These are phyloP conservation scores for Ramphastos sulfuratus DNA, from an alignment of 2,113 vertebrate genomes.

Conservation along the genomic window DNA sequence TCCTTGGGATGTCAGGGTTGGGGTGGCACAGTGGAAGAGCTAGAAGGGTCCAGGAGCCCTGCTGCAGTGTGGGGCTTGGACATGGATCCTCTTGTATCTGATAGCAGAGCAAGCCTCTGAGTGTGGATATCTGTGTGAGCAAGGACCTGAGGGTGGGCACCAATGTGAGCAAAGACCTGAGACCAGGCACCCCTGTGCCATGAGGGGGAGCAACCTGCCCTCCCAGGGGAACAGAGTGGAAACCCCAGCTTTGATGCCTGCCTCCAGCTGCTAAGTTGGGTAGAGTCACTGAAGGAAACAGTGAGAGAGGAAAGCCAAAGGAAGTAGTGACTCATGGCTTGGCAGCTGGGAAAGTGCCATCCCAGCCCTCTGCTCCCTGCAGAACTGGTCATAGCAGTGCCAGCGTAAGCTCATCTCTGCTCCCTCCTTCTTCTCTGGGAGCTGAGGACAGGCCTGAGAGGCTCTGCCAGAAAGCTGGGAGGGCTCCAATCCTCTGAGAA, in stretches of 20 bases:
- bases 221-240: background rate
- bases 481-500: background rate
- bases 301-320: conserved; percentile 1
- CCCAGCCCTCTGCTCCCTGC: background rate
- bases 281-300: background rate
- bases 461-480: background rate
- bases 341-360: conserved; percentile 1
- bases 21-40: fast-evolving
- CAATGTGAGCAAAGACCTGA: too few relatives aligned
- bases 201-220: background rate
- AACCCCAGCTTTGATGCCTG: background rate
- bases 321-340: conserved; percentile 3
- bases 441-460: background rate
- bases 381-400: background rate
- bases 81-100: fast-evolving
- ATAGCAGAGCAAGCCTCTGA: background rate
- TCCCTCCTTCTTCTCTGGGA: background rate
- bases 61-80: background rate
- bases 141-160: too few relatives aligned
- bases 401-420: background rate
- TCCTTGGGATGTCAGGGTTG: background rate
- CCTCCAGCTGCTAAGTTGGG: conserved; percentile 4
- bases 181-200: background rate
- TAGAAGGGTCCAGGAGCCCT: too few relatives aligned
- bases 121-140: too few relatives aligned